Evolutionary conservation across 2,113 vertebrate species (phyloP).

Genomic region (Romanogobio albipinnatus): DNA sequence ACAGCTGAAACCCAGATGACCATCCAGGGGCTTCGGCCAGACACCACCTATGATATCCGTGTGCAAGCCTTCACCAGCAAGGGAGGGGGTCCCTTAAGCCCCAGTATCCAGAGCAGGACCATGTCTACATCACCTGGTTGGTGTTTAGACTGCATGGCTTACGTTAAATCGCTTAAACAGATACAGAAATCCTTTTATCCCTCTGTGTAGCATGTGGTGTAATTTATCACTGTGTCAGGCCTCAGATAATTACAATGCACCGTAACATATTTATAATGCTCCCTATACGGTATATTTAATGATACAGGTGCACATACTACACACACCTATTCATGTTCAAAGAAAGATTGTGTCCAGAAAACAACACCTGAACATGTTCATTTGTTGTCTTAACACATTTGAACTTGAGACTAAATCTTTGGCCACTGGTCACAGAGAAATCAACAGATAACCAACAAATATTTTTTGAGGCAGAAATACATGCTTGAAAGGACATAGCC

Average conservation of each 20-base stretch:
- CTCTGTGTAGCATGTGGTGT: not conserved
- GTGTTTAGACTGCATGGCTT: constrained; percentile 23
- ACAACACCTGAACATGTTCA: not conserved
- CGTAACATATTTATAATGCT: not conserved
- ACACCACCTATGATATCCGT: constrained; percentile 94
- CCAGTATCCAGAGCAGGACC: constrained; percentile 96
- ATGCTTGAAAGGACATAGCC: not conserved
- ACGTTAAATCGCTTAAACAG: not conserved
- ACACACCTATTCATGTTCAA: constrained; percentile 2
- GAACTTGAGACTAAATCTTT: not conserved
- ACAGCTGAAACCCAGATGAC: constrained; percentile 80
- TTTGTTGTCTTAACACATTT: not conserved
- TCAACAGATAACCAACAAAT: constrained; percentile 5
- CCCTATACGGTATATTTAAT: not conserved
- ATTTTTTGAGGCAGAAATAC: not conserved
- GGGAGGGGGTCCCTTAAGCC: constrained; percentile 89
- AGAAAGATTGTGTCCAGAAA: not conserved
- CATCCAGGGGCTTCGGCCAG: constrained; percentile 82
- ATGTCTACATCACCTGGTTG: constrained; percentile 79
- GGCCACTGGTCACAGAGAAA: constrained; percentile 1
- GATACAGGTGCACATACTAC: not conserved
- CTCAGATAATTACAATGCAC: not conserved
- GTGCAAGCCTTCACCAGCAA: constrained; percentile 90
- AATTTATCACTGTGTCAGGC: constrained; percentile 5
- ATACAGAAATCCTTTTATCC: constrained; percentile 4